Evolutionary conservation across 2,797 vertebrate species (phyloP).

Genomic region (Sphenodon punctatus): DNA sequence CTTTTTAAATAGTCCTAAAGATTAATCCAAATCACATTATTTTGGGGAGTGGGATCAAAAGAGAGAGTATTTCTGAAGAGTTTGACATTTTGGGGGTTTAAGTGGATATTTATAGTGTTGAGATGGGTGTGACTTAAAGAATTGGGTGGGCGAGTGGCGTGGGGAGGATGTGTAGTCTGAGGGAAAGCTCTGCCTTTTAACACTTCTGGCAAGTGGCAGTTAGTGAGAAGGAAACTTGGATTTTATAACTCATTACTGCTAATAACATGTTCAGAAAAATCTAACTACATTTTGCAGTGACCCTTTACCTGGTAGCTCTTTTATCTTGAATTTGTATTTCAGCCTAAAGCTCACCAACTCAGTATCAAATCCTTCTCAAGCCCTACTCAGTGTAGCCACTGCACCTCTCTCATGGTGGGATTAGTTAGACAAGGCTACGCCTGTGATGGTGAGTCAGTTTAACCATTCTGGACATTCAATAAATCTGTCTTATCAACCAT

Average conservation of each 20-base stretch:
- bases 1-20: conserved; percentile 29
- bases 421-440: conserved; percentile 93
- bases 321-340: conserved; percentile 51
- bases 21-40: too few species aligned
- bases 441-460: conserved; percentile 87
- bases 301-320: background rate
- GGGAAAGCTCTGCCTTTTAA: background rate
- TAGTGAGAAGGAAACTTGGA: background rate
- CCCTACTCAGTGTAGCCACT: conserved; percentile 94
- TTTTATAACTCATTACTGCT: background rate
- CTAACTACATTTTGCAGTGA: background rate
- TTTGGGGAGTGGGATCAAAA: too few species aligned
- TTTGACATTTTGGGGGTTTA: background rate
- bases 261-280: background rate
- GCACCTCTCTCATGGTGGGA: conserved; percentile 97
- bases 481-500: too few species aligned
- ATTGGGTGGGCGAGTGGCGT: too few species aligned
- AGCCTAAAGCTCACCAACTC: conserved; percentile 97
- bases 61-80: too few species aligned
- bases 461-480: background rate
- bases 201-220: background rate
- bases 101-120: too few species aligned
- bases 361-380: conserved; percentile 94
- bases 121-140: too few species aligned
- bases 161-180: too few species aligned